Conservation (phyloP, 2,888 invertebrate species). For the Chalcis sispes region DNA sequence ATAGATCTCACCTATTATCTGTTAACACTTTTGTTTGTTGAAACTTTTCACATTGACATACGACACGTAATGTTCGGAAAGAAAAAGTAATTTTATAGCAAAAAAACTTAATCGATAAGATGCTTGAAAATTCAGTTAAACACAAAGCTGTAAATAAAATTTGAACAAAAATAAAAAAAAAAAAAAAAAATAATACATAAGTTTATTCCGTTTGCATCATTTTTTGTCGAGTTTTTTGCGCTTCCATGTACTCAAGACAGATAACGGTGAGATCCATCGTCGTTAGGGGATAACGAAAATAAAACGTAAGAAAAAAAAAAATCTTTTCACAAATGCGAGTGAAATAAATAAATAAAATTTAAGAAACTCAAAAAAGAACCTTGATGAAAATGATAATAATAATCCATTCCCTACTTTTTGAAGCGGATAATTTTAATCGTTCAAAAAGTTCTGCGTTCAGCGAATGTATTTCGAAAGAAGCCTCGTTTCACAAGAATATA, state of each 20-base stretch:
- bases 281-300: conserved; percentile 62
- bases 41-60: neutral
- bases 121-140: conserved; percentile 2
- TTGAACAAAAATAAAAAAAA: conserved; percentile 8
- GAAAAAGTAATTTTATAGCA: neutral
- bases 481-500: conserved; percentile 36
- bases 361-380: conserved; percentile 58
- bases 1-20: conserved; percentile 30
- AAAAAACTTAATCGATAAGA: neutral
- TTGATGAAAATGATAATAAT: too few relatives aligned
- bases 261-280: conserved; percentile 29
- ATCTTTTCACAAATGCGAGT: conserved; percentile 67
- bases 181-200: neutral
- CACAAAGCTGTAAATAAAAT: conserved; percentile 20
- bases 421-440: conserved; percentile 58
- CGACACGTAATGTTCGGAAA: neutral
- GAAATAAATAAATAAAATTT: conserved; percentile 64
- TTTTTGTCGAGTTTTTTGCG: conserved; percentile 2
- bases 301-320: conserved; percentile 67
- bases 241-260: neutral
- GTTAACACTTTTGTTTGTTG: neutral
- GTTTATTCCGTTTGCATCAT: conserved; percentile 5
- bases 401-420: conserved; percentile 59
- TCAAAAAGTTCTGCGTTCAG: conserved; percentile 59
- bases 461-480: conserved; percentile 58